Evolutionary conservation across 2,888 invertebrate species (phyloP).

Genomic region (Mesochorus sp.): DNA sequence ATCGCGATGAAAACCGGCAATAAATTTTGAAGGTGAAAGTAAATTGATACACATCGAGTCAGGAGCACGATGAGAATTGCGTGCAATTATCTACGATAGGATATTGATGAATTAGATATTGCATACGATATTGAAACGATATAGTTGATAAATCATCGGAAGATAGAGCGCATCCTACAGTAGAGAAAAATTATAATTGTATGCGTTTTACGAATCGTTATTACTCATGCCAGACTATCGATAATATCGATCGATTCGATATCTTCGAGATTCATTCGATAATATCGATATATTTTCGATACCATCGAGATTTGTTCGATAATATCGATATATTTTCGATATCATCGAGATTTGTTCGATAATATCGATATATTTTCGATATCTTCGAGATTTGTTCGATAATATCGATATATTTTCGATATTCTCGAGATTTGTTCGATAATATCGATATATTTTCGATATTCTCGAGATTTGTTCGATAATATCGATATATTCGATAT

Average conservation of each 20-base stretch:
- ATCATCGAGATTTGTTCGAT: background rate
- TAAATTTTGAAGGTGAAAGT: slow-evolving; percentile 5
- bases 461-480: no score
- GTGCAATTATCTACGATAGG: background rate
- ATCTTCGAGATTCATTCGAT: background rate
- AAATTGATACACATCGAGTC: background rate
- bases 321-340: background rate
- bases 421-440: no score
- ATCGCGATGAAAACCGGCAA: background rate
- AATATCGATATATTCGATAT: background rate
- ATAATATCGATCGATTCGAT: background rate
- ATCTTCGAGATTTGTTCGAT: no score
- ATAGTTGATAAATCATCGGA: slow-evolving; percentile 2
- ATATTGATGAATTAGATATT: slow-evolving; percentile 5
- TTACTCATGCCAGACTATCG: slow-evolving; percentile 5
- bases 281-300: background rate
- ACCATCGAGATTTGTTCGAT: background rate
- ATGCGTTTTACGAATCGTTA: background rate
- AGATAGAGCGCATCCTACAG: slow-evolving; percentile 13
- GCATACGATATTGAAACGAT: background rate
- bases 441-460: no score
- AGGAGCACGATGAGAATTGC: background rate
- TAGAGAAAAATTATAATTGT: background rate
- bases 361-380: background rate
- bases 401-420: background rate